Conservation (phyloP, 2,113 vertebrate genomes). For the Ammodramus savannarum region DNA sequence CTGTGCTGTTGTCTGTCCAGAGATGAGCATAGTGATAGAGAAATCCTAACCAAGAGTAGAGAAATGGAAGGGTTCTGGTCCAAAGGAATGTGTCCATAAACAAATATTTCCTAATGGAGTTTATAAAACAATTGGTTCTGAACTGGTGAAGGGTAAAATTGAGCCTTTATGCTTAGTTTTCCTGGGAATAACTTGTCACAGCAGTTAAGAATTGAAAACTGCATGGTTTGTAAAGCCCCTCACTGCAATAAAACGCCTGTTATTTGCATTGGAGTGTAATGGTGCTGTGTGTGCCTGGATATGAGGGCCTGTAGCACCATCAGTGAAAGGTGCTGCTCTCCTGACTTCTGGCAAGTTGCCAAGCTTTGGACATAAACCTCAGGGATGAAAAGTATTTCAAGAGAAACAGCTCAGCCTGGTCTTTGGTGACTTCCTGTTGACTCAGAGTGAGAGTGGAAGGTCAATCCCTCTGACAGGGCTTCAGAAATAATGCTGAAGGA, state of each 20-base stretch:
- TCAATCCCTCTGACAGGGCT: neutral
- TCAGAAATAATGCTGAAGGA: neutral
- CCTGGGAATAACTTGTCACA: neutral
- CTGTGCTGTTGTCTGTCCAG: neutral
- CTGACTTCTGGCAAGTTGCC: neutral
- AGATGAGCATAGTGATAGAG: neutral
- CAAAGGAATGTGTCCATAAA: neutral
- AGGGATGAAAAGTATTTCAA: neutral
- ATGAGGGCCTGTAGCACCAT: neutral
- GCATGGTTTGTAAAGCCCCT: neutral
- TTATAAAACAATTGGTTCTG: constrained; percentile 21
- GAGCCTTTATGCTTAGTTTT: constrained; percentile 8
- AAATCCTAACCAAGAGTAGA: neutral
- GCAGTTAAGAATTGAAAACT: neutral
- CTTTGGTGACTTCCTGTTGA: neutral
- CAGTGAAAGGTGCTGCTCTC: neutral
- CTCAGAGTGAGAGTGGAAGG: neutral
- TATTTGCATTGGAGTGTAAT: neutral
- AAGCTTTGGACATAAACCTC: neutral
- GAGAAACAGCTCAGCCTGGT: neutral
- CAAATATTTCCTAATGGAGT: neutral
- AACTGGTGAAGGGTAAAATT: constrained; percentile 47
- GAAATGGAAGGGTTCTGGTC: neutral
- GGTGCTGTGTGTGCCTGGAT: neutral
- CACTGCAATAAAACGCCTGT: neutral